Base-by-base conservation (phyloP, 2,113 vertebrate genomes). In the Ceratotherium simum region DNA sequence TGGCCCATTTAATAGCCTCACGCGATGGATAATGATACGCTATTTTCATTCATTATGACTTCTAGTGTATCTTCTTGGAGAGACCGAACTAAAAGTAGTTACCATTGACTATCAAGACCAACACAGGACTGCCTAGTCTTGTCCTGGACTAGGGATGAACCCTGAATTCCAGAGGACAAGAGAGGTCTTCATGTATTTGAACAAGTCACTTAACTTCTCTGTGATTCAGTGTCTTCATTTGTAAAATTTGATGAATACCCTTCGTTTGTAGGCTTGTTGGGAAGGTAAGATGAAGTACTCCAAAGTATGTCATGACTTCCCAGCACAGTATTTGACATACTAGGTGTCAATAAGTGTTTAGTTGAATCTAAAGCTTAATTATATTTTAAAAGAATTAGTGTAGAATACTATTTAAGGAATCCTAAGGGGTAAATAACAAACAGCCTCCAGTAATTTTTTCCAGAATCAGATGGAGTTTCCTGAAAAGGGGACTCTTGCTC, bases 401-500 rank as follows among this genome's bases (percentile, higher is more conserved):
- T n/a, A 70, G 36, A 72, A 54, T 51, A 31, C 5, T 60, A 9
- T 48, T 56, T 75, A 56, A 87, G 58, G 23, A 75, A 84, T 51
- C 6, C 6, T 70, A 60, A n/a, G 48, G 58, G 33, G 33, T 29
- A 93, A 75, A 56, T 86, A 90, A 31, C 17, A 65, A 90, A 31
- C 9, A 90, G 6, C 6, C 7, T 87, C 39, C 54, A 62, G 25
- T 89, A 85, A 13, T 80, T 56, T 79, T 48, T 62, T 56, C 13
- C 17, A n/a, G 90, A 97, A 85, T 96, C 39, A 72, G 73, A 73
- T 6, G 51, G 46, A 13, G 27, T 64, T 89, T 96, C 29, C 29
- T 42, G 51, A 56, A 58, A 86, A 83, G 23, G 10, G 6, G 8
- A 87, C 16, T 81, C 72, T 86, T 90, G 23, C 11, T 94, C 42